A percentile compares a stretch with the other conserved stretches of the same genome.
phyloP scores from a whole-genome alignment of 2,888 invertebrate species.

The Oscheius myriophilus region DNA sequence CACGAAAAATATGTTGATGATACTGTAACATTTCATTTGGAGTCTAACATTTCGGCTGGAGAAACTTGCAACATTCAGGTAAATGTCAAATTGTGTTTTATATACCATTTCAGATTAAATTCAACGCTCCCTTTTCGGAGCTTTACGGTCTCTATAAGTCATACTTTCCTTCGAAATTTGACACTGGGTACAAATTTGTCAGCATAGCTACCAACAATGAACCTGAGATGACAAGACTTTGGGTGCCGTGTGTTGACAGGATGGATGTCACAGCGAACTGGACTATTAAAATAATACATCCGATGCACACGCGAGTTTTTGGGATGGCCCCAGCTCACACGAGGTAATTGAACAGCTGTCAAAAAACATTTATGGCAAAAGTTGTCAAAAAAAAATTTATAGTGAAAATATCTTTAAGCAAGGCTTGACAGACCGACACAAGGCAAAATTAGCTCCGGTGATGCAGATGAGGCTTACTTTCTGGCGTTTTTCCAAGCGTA shows the following conservation, averaged over 20 bases:
- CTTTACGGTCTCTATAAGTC: slow-evolving; percentile 22
- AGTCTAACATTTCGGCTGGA: slow-evolving; percentile 10
- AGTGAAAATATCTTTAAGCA: too few relatives aligned
- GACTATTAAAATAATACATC: slow-evolving; percentile 17
- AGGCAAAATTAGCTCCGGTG: too few relatives aligned
- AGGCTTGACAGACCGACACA: too few relatives aligned
- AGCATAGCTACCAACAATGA: slow-evolving; percentile 16
- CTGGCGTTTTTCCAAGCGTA: too few relatives aligned
- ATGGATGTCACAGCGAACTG: slow-evolving; percentile 10
- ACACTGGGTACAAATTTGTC: background rate
- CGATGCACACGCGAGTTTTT: slow-evolving; percentile 13
- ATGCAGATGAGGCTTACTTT: too few relatives aligned
- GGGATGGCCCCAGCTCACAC: slow-evolving; percentile 3
- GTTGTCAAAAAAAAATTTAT: too few relatives aligned
- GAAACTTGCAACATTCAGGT: slow-evolving; percentile 16
- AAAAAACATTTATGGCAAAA: too few relatives aligned
- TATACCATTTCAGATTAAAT: slow-evolving; percentile 13
- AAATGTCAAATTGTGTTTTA: too few relatives aligned
- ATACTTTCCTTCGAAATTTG: slow-evolving; percentile 22
- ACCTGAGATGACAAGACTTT: slow-evolving; percentile 10
- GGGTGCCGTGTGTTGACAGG: slow-evolving; percentile 16
- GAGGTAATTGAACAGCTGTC: background rate
- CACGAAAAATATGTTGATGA: slow-evolving; percentile 19
- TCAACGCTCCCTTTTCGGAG: slow-evolving; percentile 15
- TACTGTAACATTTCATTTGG: background rate